A percentile compares a stretch with the other conserved stretches of the same genome.
Conservation (phyloP, 2,797 vertebrate genomes). For the Tenualosa ilisha region DNA sequence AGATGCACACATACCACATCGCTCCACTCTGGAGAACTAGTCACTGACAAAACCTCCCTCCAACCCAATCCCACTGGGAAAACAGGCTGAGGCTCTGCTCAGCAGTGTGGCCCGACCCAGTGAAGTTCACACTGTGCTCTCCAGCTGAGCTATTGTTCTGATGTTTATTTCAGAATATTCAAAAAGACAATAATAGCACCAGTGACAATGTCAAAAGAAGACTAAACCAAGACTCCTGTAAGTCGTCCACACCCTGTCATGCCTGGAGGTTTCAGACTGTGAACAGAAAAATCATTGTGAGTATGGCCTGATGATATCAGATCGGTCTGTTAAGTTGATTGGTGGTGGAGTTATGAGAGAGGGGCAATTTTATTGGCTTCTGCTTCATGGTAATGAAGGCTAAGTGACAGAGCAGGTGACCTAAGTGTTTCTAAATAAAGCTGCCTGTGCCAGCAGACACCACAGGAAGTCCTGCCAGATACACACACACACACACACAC, state of each 20-base stretch:
- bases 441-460: constrained; percentile 37
- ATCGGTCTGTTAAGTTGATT: not conserved
- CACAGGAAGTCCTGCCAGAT: constrained; percentile 39
- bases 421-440: constrained; percentile 36
- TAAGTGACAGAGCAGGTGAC: constrained; percentile 25
- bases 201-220: not conserved
- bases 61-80: not conserved
- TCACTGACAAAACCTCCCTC: not conserved
- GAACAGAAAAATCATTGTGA: not conserved
- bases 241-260: not conserved
- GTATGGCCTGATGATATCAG: not conserved
- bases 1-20: not conserved
- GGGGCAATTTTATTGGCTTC: not conserved
- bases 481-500: not conserved
- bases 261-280: not conserved
- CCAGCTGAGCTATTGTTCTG: not conserved
- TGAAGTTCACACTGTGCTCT: not conserved
- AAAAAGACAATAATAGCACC: not conserved
- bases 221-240: not conserved
- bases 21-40: not conserved
- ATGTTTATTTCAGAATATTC: not conserved
- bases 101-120: not conserved
- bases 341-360: not conserved
- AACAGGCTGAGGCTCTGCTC: not conserved
- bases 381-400: constrained; percentile 3